Conservation (phyloP, 2,888 invertebrate species). For the Euclidia mi region DNA sequence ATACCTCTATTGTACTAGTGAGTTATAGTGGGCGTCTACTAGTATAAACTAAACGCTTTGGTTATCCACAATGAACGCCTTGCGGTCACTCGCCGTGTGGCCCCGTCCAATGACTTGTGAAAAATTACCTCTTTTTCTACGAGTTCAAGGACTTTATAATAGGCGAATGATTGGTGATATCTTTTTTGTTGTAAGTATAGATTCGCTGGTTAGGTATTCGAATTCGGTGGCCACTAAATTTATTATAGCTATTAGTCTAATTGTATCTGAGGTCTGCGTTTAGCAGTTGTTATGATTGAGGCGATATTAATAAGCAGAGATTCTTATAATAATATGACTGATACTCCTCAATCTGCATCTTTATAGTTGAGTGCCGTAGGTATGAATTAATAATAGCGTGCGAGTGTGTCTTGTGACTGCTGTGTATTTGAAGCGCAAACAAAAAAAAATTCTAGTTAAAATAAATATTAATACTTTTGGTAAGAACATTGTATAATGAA, state of each 20-base stretch:
- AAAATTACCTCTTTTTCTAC: conserved; percentile 55
- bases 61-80: conserved; percentile 61
- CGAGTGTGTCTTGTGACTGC: no score
- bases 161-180: conserved; percentile 28
- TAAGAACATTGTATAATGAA: no score
- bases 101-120: conserved; percentile 63
- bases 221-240: not conserved
- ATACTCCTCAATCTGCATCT: no score
- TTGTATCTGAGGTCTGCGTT: no score
- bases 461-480: no score
- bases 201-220: not conserved
- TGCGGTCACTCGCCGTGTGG: conserved; percentile 66
- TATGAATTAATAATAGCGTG: no score
- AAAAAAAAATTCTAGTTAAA: no score
- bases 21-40: conserved; percentile 75
- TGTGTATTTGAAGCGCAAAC: no score
- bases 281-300: no score
- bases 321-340: no score
- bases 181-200: not conserved
- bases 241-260: not conserved
- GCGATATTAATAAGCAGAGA: no score
- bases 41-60: conserved; percentile 63
- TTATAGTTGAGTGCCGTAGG: no score
- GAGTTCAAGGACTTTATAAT: conserved; percentile 50
- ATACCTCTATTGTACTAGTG: conserved; percentile 68